A percentile compares a stretch with the other conserved stretches of the same genome.
phyloP scores from a whole-genome alignment of 1,140 invertebrate genomes.

The Panagrolaimus sp. region DNA sequence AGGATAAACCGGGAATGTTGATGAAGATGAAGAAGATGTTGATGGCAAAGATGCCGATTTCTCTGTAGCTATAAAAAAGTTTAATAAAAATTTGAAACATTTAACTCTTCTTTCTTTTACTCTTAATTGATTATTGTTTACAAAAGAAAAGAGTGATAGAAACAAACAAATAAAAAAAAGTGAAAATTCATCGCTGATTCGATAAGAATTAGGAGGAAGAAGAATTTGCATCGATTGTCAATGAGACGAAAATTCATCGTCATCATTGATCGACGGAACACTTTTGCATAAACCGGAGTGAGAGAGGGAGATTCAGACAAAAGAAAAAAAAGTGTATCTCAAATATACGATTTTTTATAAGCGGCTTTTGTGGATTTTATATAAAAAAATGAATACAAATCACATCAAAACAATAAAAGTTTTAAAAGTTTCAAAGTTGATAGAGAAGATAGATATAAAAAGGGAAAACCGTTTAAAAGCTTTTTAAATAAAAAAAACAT shows the following conservation, averaged over 20 bases:
- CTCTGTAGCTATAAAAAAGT: background rate
- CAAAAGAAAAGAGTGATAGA: background rate
- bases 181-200: background rate
- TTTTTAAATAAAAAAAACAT: background rate
- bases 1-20: too few relatives aligned
- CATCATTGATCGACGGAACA: too few relatives aligned
- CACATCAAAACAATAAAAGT: too few relatives aligned
- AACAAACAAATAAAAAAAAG: background rate
- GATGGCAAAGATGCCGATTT: slow-evolving; percentile 7
- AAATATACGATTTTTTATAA: too few relatives aligned
- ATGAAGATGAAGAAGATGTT: background rate
- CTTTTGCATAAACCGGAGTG: too few relatives aligned
- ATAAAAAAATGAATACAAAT: too few relatives aligned
- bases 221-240: background rate
- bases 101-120: background rate
- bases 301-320: too few relatives aligned
- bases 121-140: background rate
- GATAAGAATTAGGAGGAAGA: background rate
- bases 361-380: too few relatives aligned
- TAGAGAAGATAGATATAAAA: background rate
- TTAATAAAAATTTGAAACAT: background rate
- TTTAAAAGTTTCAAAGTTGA: background rate
- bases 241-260: too few relatives aligned
- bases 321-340: too few relatives aligned
- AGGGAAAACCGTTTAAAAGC: background rate